These are phyloP conservation scores for Notothenia coriiceps DNA, from an alignment of 2,113 vertebrate species.

Conservation along the genomic window DNA sequence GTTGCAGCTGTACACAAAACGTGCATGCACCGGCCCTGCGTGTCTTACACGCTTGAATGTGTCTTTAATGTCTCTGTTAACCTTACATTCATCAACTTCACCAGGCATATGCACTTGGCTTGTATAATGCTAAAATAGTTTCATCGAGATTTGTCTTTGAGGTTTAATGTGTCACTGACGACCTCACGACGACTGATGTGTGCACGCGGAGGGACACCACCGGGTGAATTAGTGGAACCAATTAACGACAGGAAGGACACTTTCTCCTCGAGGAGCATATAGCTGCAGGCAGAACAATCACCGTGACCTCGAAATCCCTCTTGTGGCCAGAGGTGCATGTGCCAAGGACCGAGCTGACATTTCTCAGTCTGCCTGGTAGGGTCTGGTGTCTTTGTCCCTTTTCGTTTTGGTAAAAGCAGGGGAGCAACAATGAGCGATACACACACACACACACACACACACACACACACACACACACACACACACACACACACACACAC, in stretches of 20 bases:
- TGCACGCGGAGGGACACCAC: conserved; percentile 39
- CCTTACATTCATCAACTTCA: conserved; percentile 30
- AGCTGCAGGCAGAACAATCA: conserved; percentile 69
- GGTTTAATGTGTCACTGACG: conserved; percentile 50
- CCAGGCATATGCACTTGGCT: neutral
- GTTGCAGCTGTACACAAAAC: conserved; percentile 47
- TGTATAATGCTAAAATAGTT: conserved; percentile 22
- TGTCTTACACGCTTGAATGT: conserved; percentile 22
- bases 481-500: conserved; percentile 19
- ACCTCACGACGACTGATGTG: conserved; percentile 52
- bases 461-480: conserved; percentile 24
- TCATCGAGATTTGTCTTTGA: conserved; percentile 51
- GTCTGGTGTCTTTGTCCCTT: conserved; percentile 39
- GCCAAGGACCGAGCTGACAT: conserved; percentile 70
- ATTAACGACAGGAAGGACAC: conserved; percentile 75
- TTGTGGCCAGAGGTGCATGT: conserved; percentile 66
- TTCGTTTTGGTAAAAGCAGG: conserved; percentile 6
- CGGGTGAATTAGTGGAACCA: conserved; percentile 70
- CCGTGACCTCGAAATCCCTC: conserved; percentile 76
- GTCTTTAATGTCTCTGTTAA: conserved; percentile 47
- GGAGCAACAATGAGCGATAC: conserved; percentile 39
- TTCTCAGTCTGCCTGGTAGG: conserved; percentile 63
- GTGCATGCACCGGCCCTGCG: conserved; percentile 29
- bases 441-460: conserved; percentile 30
- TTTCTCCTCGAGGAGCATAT: conserved; percentile 60